A percentile compares a stretch with the other conserved stretches of the same genome.
Conservation (phyloP, 2,797 vertebrate genomes). For the Sebastes flavidus region DNA sequence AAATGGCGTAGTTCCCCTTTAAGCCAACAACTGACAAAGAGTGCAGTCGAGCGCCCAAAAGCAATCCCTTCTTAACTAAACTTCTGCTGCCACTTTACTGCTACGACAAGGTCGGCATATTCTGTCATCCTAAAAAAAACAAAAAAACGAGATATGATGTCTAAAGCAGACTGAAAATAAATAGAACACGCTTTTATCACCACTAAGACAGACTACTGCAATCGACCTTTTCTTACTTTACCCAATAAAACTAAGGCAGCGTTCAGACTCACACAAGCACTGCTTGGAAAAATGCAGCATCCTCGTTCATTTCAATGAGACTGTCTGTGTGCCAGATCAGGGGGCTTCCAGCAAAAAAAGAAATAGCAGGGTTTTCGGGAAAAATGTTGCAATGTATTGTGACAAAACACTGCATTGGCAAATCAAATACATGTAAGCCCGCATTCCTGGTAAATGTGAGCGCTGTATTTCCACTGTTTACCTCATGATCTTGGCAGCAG, state of each 20-base stretch:
- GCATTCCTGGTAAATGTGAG: not conserved
- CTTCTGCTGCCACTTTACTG: not conserved
- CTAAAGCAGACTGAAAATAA: not conserved
- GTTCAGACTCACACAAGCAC: not conserved
- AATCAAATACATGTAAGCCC: not conserved
- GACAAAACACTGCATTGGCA: not conserved
- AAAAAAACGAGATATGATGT: not conserved
- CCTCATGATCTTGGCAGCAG: too few relatives aligned
- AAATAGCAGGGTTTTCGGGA: not conserved
- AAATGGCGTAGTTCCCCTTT: not conserved
- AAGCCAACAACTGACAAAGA: not conserved
- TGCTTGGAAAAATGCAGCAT: not conserved
- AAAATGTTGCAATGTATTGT: not conserved
- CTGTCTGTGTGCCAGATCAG: not conserved
- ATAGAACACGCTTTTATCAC: not conserved
- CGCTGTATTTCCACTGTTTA: not conserved
- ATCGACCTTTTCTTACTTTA: not conserved
- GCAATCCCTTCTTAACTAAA: not conserved
- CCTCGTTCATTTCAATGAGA: not conserved
- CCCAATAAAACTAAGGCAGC: not conserved
- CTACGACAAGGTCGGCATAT: not conserved
- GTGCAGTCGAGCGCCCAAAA: too few relatives aligned
- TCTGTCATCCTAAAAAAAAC: not conserved
- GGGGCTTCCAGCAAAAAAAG: too few relatives aligned
- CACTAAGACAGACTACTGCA: not conserved